phyloP scores from a whole-genome alignment of 2,888 invertebrate species.

The Xanthorhoe designata region DNA sequence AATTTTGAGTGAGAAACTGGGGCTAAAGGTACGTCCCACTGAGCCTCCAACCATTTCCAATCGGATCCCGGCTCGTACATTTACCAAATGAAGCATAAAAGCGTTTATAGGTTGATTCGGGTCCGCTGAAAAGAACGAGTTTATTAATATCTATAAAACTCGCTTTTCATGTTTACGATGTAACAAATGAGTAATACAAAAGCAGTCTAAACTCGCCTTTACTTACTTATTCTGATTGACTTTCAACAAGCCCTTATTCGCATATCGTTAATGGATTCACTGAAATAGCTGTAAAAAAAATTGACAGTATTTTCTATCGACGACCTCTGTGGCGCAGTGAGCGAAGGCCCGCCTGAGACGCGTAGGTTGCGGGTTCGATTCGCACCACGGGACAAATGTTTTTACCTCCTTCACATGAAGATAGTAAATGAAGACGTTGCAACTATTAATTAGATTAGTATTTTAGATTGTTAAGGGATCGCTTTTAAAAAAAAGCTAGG shows the following conservation, averaged over 20 bases:
- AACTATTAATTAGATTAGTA: too few species aligned
- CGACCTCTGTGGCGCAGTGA: too few species aligned
- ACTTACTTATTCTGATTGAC: conserved; percentile 31
- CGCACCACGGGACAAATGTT: too few species aligned
- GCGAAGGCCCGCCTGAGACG: too few species aligned
- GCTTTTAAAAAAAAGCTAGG: too few species aligned
- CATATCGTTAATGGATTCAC: background rate
- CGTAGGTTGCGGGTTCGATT: too few species aligned
- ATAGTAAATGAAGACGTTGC: too few species aligned
- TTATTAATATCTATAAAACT: conserved; percentile 39
- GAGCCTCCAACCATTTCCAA: conserved; percentile 22
- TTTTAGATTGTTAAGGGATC: too few species aligned
- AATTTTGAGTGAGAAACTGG: conserved; percentile 2
- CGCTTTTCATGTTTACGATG: conserved; percentile 37
- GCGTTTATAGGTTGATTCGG: conserved; percentile 32
- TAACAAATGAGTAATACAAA: conserved; percentile 20
- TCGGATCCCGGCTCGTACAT: conserved; percentile 30
- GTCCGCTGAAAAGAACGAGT: conserved; percentile 37
- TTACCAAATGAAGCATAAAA: conserved; percentile 43
- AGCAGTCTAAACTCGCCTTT: conserved; percentile 17
- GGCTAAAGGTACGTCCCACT: background rate
- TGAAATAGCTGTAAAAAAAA: background rate
- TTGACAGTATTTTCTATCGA: background rate
- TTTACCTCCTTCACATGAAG: too few species aligned
- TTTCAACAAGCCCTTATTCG: conserved; percentile 6